Percentiles rank a stretch among this genome's conserved stretches.
These are phyloP conservation scores for Drosophila monieri DNA, from an alignment of 2,888 invertebrate species.

Conservation along the genomic window DNA sequence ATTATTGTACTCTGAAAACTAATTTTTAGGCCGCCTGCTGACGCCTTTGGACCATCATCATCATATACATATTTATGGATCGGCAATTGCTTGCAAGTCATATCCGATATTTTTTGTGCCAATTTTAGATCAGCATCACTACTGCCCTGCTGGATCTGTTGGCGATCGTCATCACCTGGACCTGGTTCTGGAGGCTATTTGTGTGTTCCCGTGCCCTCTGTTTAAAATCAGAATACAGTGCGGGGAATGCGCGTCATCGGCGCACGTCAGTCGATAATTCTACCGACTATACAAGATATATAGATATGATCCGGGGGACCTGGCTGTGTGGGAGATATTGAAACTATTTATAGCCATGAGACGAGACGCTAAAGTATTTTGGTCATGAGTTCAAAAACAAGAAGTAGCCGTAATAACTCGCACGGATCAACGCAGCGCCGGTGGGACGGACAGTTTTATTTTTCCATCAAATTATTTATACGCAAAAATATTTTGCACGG, in stretches of 20 bases:
- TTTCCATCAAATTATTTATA: conserved; percentile 73
- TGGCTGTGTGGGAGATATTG: conserved; percentile 42
- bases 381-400: conserved; percentile 66
- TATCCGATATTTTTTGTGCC: conserved; percentile 36
- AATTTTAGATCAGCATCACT: conserved; percentile 40
- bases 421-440: conserved; percentile 31
- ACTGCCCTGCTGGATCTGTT: conserved; percentile 5
- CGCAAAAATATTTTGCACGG: conserved; percentile 61
- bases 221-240: conserved; percentile 51
- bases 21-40: conserved; percentile 52
- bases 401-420: conserved; percentile 9
- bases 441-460: conserved; percentile 62
- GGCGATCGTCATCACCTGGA: conserved; percentile 67
- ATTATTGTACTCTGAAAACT: conserved; percentile 24
- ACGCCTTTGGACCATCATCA: conserved; percentile 67
- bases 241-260: conserved; percentile 66
- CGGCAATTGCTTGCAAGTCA: conserved; percentile 39
- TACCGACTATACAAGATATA: conserved; percentile 3
- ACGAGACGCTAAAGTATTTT: conserved; percentile 73
- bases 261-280: conserved; percentile 67
- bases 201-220: conserved; percentile 40
- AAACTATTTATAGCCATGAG: conserved; percentile 72
- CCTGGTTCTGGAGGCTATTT: conserved; percentile 51
- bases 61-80: conserved; percentile 23
- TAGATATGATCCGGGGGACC: conserved; percentile 4